These are phyloP conservation scores for Dicrostonyx torquatus DNA, from an alignment of 2,797 vertebrate genomes.

Conservation along the genomic window DNA sequence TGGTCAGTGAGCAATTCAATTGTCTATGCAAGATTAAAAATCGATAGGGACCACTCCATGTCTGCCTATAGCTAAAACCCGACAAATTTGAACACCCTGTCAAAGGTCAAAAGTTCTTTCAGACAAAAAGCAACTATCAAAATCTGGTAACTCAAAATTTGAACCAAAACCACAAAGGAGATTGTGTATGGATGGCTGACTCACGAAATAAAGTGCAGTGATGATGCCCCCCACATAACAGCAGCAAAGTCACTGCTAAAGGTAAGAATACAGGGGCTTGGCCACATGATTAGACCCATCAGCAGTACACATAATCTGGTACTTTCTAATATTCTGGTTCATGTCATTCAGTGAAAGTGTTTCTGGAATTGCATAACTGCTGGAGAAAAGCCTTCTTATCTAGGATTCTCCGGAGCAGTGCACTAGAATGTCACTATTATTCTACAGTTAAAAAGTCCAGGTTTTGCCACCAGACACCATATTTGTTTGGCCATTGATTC, in stretches of 20 bases:
- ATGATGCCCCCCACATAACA: neutral
- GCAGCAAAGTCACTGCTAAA: neutral
- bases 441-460: neutral
- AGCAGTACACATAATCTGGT: neutral
- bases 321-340: neutral
- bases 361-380: neutral
- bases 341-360: neutral
- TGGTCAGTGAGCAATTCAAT: constrained; percentile 67
- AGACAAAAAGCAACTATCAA: neutral
- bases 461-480: neutral
- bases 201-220: neutral
- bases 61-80: constrained; percentile 40
- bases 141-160: neutral
- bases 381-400: neutral
- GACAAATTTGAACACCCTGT: constrained; percentile 41
- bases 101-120: constrained; percentile 47
- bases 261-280: neutral
- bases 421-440: neutral
- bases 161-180: neutral
- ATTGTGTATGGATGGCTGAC: neutral
- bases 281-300: neutral
- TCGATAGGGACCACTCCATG: constrained; percentile 9
- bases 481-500: neutral
- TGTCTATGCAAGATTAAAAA: constrained; percentile 65
- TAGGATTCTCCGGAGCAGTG: neutral